These are phyloP conservation scores for Burhinus bistriatus DNA, from an alignment of 2,113 vertebrate species.

Conservation along the genomic window DNA sequence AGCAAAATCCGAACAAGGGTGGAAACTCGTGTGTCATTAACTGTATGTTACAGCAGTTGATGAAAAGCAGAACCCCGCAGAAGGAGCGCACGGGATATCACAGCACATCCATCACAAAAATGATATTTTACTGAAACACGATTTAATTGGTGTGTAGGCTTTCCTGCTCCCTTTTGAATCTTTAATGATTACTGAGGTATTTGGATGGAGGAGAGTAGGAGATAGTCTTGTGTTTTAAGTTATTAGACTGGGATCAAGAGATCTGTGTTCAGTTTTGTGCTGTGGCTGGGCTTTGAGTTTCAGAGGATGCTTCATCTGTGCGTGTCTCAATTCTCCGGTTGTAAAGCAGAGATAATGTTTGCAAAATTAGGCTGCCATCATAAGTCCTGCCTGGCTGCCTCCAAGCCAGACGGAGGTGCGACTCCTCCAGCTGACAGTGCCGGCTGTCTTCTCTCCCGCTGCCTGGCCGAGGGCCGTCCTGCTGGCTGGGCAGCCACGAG, in stretches of 20 bases:
- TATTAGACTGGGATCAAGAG: background rate
- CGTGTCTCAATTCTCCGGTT: accelerated
- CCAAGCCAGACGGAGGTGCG: background rate
- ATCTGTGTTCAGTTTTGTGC: background rate
- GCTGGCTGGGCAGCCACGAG: background rate
- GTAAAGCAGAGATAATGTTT: background rate
- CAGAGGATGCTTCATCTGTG: background rate
- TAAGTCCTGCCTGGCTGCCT: background rate
- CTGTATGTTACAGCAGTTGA: background rate
- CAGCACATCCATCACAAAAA: background rate
- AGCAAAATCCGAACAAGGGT: background rate
- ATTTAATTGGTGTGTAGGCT: constrained; percentile 15
- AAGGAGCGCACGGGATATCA: background rate
- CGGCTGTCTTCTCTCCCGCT: background rate
- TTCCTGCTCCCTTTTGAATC: constrained; percentile 1
- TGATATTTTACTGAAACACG: background rate
- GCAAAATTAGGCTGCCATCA: background rate
- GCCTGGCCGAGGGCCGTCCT: background rate
- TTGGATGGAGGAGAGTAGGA: background rate
- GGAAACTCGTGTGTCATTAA: background rate
- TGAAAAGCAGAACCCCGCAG: background rate
- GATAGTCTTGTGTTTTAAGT: background rate
- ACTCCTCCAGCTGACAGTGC: background rate
- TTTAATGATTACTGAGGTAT: background rate
- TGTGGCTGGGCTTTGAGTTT: background rate